Conservation (phyloP, 37 sponge, comb jelly and placozoan species). For the Ianthella basta region DNA sequence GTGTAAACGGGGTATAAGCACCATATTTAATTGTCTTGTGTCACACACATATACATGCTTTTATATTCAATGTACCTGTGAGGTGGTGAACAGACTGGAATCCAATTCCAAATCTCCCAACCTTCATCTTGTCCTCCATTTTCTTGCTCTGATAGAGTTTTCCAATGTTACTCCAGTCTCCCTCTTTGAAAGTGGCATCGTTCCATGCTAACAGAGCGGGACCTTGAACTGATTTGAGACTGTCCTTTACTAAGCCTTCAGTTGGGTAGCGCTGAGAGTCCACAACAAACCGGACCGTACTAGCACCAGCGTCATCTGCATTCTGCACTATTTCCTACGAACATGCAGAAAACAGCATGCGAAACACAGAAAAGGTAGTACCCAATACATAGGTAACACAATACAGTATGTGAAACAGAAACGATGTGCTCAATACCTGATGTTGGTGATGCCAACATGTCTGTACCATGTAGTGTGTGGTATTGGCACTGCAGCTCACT, state of each 20-base stretch:
- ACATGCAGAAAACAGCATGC: too few relatives aligned
- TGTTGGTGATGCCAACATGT: too few relatives aligned
- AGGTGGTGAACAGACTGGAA: slow-evolving; percentile 86
- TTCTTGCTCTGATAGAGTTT: slow-evolving; percentile 71
- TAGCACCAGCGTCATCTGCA: slow-evolving; percentile 35
- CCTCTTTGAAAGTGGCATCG: slow-evolving; percentile 66
- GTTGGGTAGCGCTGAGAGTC: neutral
- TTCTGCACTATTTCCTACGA: slow-evolving; percentile 28
- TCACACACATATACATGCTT: too few relatives aligned
- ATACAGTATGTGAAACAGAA: too few relatives aligned
- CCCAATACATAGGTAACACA: too few relatives aligned
- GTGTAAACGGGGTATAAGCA: too few relatives aligned
- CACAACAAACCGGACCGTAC: neutral
- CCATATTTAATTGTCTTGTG: too few relatives aligned
- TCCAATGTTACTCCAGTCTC: slow-evolving; percentile 76
- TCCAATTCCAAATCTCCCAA: slow-evolving; percentile 85
- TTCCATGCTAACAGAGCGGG: slow-evolving; percentile 78
- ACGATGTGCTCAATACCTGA: too few relatives aligned
- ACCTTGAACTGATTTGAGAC: slow-evolving; percentile 52
- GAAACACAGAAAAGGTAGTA: too few relatives aligned
- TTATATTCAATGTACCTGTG: slow-evolving; percentile 57
- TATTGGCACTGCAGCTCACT: too few relatives aligned
- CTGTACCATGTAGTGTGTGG: too few relatives aligned
- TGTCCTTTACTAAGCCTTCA: neutral
- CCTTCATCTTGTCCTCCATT: slow-evolving; percentile 68